These are phyloP conservation scores for Albula glossodonta DNA, from an alignment of 2,113 vertebrate species.

Conservation along the genomic window DNA sequence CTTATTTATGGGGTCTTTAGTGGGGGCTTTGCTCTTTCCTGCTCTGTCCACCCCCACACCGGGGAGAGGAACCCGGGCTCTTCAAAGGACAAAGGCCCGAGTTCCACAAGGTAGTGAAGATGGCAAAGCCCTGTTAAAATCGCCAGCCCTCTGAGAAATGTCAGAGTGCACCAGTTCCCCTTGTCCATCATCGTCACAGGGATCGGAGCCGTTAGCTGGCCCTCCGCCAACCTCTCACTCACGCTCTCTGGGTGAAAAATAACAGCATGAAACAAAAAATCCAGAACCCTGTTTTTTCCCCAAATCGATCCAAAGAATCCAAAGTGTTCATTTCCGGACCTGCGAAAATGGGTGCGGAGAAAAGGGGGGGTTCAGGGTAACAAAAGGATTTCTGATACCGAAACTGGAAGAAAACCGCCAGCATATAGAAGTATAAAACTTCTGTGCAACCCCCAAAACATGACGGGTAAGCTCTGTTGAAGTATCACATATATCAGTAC, in stretches of 20 bases:
- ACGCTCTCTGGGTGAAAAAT: background rate
- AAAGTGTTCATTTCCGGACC: background rate
- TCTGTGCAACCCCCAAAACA: background rate
- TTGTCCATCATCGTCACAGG: slow-evolving; percentile 42
- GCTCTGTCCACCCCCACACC: background rate
- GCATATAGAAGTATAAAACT: background rate
- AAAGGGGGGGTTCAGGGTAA: background rate
- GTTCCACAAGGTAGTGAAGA: slow-evolving; percentile 21
- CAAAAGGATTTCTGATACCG: background rate
- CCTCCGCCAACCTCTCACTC: slow-evolving; percentile 19
- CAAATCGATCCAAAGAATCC: background rate
- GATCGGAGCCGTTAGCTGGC: slow-evolving; percentile 23
- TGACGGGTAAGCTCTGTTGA: too few species aligned
- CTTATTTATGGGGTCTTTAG: background rate
- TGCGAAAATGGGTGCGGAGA: background rate
- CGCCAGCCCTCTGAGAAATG: slow-evolving; percentile 44
- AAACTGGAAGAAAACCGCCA: too few species aligned
- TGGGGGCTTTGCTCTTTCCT: background rate
- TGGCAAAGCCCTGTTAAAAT: slow-evolving; percentile 46
- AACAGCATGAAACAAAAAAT: background rate
- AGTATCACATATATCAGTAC: too few species aligned
- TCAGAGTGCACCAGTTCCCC: slow-evolving; percentile 22
- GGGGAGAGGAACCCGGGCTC: background rate
- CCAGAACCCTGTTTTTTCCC: background rate
- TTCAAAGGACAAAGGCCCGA: slow-evolving; percentile 1